phyloP scores from a whole-genome alignment of 2,888 invertebrate species.

The Blastobasis adustella region DNA sequence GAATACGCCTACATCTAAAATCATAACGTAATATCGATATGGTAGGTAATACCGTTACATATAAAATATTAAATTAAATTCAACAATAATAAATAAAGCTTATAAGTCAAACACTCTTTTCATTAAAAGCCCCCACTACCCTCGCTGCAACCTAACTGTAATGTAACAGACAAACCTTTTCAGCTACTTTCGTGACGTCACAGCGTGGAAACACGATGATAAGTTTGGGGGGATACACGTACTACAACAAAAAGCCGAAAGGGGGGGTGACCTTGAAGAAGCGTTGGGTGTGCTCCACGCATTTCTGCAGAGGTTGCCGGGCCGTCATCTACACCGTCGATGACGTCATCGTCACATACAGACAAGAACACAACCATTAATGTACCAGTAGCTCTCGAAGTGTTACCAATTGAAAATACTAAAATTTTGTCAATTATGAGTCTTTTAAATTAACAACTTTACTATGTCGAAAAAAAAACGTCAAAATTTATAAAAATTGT shows the following conservation, averaged over 20 bases:
- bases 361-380: slow-evolving; percentile 20
- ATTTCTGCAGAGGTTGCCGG: slow-evolving; percentile 27
- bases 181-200: slow-evolving; percentile 19
- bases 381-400: not conserved
- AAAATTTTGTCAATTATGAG: too few species aligned
- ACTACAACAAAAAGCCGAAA: slow-evolving; percentile 14
- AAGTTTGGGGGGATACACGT: slow-evolving; percentile 18
- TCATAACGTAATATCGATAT: too few species aligned
- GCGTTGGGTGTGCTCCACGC: slow-evolving; percentile 33
- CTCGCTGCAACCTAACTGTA: not conserved
- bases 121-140: too few species aligned
- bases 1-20: too few species aligned
- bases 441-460: too few species aligned
- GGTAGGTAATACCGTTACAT: too few species aligned
- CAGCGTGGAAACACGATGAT: slow-evolving; percentile 19
- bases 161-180: not conserved
- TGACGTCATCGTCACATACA: slow-evolving; percentile 18
- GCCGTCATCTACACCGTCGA: slow-evolving; percentile 30
- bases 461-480: too few species aligned
- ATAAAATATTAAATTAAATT: too few species aligned
- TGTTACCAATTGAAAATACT: too few species aligned
- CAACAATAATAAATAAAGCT: too few species aligned
- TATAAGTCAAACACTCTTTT: too few species aligned
- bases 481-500: too few species aligned
- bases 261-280: slow-evolving; percentile 16